These are phyloP conservation scores for Rhea pennata DNA, from an alignment of 2,113 vertebrate genomes.

Conservation along the genomic window DNA sequence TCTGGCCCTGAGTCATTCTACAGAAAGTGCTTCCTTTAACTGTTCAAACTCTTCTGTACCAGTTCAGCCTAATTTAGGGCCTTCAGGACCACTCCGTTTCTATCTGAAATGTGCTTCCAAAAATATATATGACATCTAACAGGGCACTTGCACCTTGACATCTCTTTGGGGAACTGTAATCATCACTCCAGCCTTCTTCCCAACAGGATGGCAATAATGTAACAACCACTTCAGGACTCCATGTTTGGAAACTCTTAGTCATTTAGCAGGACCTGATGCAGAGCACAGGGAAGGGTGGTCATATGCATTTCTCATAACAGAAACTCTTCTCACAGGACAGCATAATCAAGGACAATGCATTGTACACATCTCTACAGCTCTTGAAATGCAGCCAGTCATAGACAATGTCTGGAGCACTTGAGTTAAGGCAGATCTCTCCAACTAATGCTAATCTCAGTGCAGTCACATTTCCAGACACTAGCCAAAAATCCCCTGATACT, in stretches of 20 bases:
- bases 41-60: constrained; percentile 5
- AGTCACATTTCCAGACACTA: background rate
- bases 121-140: constrained; percentile 50
- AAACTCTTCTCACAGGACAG: background rate
- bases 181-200: constrained; percentile 61
- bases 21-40: constrained; percentile 12
- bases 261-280: background rate
- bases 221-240: constrained; percentile 62
- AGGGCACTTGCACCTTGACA: constrained; percentile 40
- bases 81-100: constrained; percentile 40
- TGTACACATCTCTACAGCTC: background rate
- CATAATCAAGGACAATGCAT: background rate
- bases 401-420: background rate
- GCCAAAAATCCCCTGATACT: background rate
- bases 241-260: constrained; percentile 42
- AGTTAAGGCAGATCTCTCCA: constrained; percentile 1
- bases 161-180: constrained; percentile 45
- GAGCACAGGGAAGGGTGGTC: background rate
- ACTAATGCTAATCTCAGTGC: background rate
- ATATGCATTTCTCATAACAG: background rate
- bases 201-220: constrained; percentile 46
- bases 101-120: constrained; percentile 16
- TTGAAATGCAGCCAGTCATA: background rate
- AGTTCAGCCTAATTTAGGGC: constrained; percentile 52
- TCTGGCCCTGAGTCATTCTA: background rate